Conservation (phyloP, 2,797 vertebrate genomes). For the Lophotriccus pileatus region DNA sequence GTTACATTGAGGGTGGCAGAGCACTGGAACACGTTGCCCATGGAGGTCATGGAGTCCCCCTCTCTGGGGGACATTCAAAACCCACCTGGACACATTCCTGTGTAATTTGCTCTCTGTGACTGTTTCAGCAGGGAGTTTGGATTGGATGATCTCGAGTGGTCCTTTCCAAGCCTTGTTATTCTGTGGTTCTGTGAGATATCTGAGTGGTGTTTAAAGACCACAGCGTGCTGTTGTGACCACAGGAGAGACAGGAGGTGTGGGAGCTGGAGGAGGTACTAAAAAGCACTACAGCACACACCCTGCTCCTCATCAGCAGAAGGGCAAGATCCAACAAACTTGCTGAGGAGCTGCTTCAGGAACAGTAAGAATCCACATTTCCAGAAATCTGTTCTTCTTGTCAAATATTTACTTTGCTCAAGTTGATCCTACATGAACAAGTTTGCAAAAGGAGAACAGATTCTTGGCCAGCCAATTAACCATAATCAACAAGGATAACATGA, state of each 20-base stretch:
- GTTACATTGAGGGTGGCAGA: background rate
- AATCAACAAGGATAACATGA: background rate
- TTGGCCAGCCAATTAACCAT: background rate
- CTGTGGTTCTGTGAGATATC: background rate
- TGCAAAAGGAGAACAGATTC: background rate
- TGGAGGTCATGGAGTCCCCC: accelerated
- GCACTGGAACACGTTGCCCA: background rate
- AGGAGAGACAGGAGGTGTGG: background rate
- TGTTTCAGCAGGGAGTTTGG: background rate
- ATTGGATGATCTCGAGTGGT: background rate
- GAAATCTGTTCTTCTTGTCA: background rate
- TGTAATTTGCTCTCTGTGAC: background rate
- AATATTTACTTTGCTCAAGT: background rate
- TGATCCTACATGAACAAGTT: background rate
- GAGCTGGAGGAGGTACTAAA: background rate
- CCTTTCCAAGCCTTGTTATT: background rate
- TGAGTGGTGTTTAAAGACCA: background rate
- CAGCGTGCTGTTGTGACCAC: background rate
- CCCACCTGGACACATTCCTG: background rate
- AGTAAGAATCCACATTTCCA: background rate
- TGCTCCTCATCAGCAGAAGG: background rate
- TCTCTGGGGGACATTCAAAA: background rate
- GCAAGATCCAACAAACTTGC: background rate
- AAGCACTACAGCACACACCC: background rate
- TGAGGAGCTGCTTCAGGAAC: background rate